Conservation (phyloP, 2,888 invertebrate genomes). For the Neocrepidodera transversa region DNA sequence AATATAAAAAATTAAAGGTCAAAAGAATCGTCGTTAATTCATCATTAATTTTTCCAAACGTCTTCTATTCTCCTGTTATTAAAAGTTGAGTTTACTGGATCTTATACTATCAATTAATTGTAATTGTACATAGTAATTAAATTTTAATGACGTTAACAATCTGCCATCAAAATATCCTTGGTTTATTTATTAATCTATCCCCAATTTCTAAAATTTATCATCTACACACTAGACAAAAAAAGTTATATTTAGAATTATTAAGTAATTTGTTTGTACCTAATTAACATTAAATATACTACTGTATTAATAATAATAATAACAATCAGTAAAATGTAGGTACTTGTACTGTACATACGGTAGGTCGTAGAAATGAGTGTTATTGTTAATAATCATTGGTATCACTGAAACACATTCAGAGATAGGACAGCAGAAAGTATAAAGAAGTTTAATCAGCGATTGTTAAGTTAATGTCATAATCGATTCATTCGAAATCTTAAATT, state of each 20-base stretch:
- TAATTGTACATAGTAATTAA: background rate
- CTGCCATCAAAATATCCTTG: background rate
- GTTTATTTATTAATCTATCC: no score
- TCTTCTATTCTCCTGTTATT: background rate
- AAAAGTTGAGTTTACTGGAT: constrained; percentile 11
- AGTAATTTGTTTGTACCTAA: background rate
- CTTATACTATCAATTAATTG: background rate
- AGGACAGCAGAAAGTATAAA: background rate
- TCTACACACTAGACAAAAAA: no score
- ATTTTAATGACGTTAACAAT: background rate
- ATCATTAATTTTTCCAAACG: background rate
- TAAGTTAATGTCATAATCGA: background rate
- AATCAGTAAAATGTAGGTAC: background rate
- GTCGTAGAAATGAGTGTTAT: constrained; percentile 7
- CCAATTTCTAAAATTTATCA: no score
- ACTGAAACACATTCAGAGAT: background rate
- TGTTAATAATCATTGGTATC: constrained; percentile 23
- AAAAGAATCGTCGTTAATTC: no score
- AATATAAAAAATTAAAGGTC: no score
- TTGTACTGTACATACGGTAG: no score
- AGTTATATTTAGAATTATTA: background rate
- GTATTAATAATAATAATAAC: background rate
- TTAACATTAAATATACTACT: no score
- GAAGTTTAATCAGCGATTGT: background rate
- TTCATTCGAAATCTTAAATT: no score